These are phyloP conservation scores for sheep (Ovis aries) DNA, from an alignment of 2,113 vertebrate species.

Conservation along the genomic window DNA sequence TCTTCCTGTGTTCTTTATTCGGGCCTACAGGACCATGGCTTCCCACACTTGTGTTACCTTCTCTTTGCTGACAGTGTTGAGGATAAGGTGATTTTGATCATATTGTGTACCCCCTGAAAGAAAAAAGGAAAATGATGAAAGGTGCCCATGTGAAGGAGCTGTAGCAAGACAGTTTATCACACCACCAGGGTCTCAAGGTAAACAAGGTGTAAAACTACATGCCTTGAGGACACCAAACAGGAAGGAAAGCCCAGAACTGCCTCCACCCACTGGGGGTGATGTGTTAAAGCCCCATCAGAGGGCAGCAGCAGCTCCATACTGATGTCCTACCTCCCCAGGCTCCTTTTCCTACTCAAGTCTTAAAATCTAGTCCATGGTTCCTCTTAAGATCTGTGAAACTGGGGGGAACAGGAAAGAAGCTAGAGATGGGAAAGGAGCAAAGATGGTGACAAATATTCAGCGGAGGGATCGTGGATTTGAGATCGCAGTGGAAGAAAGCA, in stretches of 20 bases:
- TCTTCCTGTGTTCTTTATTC: not conserved
- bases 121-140: not conserved
- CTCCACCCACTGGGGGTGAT: rapidly evolving
- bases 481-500: not conserved
- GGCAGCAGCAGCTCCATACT: not conserved
- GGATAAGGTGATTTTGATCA: slow-evolving; percentile 90
- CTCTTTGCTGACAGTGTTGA: slow-evolving; percentile 84
- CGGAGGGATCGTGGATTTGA: not conserved
- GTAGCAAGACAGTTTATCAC: not conserved
- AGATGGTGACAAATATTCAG: not conserved
- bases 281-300: not conserved
- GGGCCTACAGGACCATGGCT: slow-evolving; percentile 84
- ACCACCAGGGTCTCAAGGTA: rapidly evolving
- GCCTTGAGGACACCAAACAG: not conserved
- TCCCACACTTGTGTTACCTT: slow-evolving; percentile 90
- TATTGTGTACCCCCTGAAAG: slow-evolving; percentile 90
- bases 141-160: not conserved
- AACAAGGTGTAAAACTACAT: rapidly evolving
- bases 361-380: not conserved
- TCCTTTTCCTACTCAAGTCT: not conserved
- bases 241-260: rapidly evolving
- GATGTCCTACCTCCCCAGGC: not conserved
- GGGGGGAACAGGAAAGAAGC: not conserved
- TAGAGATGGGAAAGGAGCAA: not conserved
- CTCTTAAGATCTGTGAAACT: not conserved